Conservation (phyloP, 2,113 vertebrate genomes). For the Megaleporinus macrocephalus region DNA sequence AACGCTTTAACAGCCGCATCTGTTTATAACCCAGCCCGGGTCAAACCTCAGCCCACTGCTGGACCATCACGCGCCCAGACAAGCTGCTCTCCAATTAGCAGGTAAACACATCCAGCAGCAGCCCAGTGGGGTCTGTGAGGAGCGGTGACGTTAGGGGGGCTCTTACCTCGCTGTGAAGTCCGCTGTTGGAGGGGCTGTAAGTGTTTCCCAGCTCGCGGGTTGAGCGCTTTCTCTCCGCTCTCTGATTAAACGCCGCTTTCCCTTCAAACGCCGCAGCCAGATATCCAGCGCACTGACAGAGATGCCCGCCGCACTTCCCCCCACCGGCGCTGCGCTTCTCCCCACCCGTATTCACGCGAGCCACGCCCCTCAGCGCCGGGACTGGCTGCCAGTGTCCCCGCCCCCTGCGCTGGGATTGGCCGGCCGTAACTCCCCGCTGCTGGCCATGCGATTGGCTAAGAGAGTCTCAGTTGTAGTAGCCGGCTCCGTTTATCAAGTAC, state of each 20-base stretch:
- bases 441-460: too few relatives aligned
- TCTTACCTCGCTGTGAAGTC: neutral
- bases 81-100: too few relatives aligned
- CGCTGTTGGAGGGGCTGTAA: neutral
- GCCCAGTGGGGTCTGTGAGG: too few relatives aligned
- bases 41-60: too few relatives aligned
- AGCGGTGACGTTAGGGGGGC: too few relatives aligned
- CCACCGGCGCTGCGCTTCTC: neutral
- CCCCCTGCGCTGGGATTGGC: neutral
- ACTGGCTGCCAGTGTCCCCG: neutral
- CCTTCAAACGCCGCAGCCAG: neutral
- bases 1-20: too few relatives aligned
- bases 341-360: neutral
- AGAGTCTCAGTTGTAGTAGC: too few relatives aligned
- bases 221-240: neutral
- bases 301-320: neutral
- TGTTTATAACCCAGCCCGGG: too few relatives aligned
- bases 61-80: too few relatives aligned
- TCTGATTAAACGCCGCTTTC: neutral
- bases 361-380: neutral
- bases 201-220: neutral
- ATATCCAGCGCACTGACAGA: neutral
- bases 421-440: too few relatives aligned
- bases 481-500: too few relatives aligned
- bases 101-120: too few relatives aligned